These are phyloP conservation scores for Sebastes matsubarae DNA, from an alignment of 2,797 vertebrate genomes.

Conservation along the genomic window DNA sequence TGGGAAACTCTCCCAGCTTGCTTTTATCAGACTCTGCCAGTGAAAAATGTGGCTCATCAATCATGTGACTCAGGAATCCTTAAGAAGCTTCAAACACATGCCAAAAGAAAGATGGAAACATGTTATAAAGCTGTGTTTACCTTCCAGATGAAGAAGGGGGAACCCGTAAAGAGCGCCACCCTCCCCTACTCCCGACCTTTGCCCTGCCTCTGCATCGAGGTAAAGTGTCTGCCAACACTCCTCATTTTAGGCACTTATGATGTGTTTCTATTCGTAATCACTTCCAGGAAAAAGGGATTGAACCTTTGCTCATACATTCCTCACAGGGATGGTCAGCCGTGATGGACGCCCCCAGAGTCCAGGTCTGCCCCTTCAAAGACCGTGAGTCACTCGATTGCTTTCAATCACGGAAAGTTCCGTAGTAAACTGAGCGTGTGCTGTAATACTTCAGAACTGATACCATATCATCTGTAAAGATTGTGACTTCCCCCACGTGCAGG, in stretches of 20 bases:
- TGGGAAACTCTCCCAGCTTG: not conserved
- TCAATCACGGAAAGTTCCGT: rapidly evolving
- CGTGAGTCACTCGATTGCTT: constrained; percentile 74
- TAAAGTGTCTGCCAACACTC: constrained; percentile 52
- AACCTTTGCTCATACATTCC: not conserved
- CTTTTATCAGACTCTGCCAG: not conserved
- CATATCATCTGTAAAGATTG: not conserved
- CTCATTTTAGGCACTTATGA: not conserved
- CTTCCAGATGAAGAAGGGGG: constrained; percentile 85
- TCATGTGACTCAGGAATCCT: not conserved
- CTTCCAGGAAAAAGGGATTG: not conserved
- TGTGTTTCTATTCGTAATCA: not conserved
- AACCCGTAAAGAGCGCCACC: constrained; percentile 66
- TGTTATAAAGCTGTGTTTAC: constrained; percentile 6
- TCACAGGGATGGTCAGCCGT: constrained; percentile 87
- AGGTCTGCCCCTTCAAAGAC: constrained; percentile 90
- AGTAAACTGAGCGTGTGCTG: rapidly evolving
- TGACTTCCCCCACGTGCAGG: constrained; percentile 40
- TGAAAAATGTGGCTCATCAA: not conserved
- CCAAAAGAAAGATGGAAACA: not conserved
- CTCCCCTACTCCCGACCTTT: constrained; percentile 77
- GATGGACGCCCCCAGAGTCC: constrained; percentile 87
- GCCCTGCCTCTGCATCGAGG: constrained; percentile 91
- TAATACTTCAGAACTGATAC: not conserved
- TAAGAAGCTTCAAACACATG: not conserved